A percentile compares a stretch with the other conserved stretches of the same genome.
Conservation (phyloP, 2,888 invertebrate species). For the Spialia ferax region DNA sequence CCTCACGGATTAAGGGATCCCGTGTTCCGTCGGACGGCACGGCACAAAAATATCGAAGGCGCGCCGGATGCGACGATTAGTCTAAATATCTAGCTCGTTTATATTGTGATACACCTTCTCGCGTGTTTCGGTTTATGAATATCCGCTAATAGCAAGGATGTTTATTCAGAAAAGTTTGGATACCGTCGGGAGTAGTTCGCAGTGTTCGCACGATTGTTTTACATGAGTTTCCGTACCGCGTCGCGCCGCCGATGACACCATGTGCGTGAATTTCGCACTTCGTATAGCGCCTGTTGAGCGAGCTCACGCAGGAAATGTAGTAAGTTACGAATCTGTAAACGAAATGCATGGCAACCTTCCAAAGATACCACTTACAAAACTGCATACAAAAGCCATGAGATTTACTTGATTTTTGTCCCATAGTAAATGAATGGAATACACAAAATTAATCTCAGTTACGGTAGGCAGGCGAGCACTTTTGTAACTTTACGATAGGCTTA, state of each 20-base stretch:
- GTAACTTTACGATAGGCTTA: too few relatives aligned
- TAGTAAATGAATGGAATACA: too few relatives aligned
- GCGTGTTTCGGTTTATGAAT: conserved; percentile 28
- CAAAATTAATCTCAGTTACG: neutral
- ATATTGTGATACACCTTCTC: conserved; percentile 65
- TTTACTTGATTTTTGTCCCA: too few relatives aligned
- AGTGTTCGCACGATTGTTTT: conserved; percentile 8
- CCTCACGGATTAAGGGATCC: conserved; percentile 84
- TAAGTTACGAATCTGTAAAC: neutral
- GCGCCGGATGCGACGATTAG: conserved; percentile 85
- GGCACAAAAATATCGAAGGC: conserved; percentile 83
- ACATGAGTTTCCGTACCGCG: conserved; percentile 14
- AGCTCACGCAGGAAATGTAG: neutral
- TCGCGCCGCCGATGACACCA: neutral
- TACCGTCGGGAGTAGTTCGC: neutral
- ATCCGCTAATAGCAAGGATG: conserved; percentile 34
- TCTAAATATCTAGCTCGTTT: conserved; percentile 79
- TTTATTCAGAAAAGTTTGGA: conserved; percentile 28
- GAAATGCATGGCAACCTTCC: neutral
- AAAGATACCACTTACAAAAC: neutral
- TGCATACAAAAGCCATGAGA: too few relatives aligned
- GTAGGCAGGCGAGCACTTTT: too few relatives aligned
- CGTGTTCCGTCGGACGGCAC: conserved; percentile 81
- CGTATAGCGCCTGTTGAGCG: conserved; percentile 16
- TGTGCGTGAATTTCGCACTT: neutral